Conservation (phyloP, 1,140 invertebrate genomes). For the Pteromalus puparum region DNA sequence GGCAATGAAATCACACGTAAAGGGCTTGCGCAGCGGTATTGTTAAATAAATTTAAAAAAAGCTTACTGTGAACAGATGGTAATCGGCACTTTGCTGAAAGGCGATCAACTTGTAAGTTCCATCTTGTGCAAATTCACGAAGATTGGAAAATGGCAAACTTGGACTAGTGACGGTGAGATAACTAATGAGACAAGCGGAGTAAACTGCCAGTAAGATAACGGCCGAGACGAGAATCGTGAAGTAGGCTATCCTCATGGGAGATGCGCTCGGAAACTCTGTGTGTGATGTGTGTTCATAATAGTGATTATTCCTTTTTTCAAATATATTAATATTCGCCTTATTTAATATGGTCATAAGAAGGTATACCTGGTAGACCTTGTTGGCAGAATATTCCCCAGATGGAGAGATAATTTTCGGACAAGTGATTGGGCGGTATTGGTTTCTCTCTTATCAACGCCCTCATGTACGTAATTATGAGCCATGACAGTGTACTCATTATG, state of each 20-base stretch:
- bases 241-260: constrained; percentile 40
- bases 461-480: constrained; percentile 18
- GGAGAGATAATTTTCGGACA: constrained; percentile 42
- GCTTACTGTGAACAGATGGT: constrained; percentile 55
- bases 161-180: constrained; percentile 53
- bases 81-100: constrained; percentile 54
- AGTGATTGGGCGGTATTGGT: constrained; percentile 22
- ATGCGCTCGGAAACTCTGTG: constrained; percentile 38
- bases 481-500: constrained; percentile 2
- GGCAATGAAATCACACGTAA: neutral
- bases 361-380: constrained; percentile 59
- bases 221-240: constrained; percentile 50
- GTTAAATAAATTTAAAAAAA: neutral
- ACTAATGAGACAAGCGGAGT: constrained; percentile 60
- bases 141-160: constrained; percentile 56
- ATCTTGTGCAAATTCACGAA: constrained; percentile 56
- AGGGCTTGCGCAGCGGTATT: too few relatives aligned
- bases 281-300: neutral
- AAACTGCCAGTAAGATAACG: constrained; percentile 48
- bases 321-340: too few relatives aligned
- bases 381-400: constrained; percentile 64
- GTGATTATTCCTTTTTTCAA: constrained; percentile 9
- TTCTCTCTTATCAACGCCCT: constrained; percentile 42
- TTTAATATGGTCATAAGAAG: neutral
- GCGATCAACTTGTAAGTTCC: constrained; percentile 59